Conservation (phyloP, 2,797 vertebrate genomes). For the Harpagifer antarcticus region DNA sequence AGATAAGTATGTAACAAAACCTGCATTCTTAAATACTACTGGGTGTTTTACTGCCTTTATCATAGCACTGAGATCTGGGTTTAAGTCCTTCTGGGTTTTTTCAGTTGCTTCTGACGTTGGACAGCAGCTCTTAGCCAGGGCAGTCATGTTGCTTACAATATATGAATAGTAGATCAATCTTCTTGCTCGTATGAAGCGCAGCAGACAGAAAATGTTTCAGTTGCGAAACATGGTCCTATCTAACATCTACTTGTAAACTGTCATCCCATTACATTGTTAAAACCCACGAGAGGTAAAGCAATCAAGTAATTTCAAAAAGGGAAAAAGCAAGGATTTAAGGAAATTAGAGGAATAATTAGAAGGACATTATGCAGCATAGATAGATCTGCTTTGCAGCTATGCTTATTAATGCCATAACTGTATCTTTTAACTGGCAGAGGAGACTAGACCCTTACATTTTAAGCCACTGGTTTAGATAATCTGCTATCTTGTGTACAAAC, state of each 20-base stretch:
- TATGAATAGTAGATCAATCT: too few relatives aligned
- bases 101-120: too few relatives aligned
- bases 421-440: not conserved
- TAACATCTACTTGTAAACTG: not conserved
- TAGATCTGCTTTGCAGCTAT: not conserved
- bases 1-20: too few relatives aligned
- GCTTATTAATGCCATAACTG: not conserved
- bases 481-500: slow-evolving; percentile 4
- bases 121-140: too few relatives aligned
- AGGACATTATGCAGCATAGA: not conserved
- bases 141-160: too few relatives aligned
- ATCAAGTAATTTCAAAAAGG: not conserved
- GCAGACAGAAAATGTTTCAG: too few relatives aligned
- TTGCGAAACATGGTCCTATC: too few relatives aligned
- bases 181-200: too few relatives aligned
- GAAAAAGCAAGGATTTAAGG: not conserved
- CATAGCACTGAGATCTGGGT: too few relatives aligned
- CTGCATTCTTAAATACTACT: too few relatives aligned
- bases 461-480: slow-evolving; percentile 1
- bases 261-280: not conserved
- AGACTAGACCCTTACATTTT: not conserved
- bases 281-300: not conserved
- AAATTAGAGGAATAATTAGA: not conserved
- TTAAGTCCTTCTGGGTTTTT: too few relatives aligned
- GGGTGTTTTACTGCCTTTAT: too few relatives aligned